phyloP scores from a whole-genome alignment of 2,113 vertebrate species.

The Parus major region DNA sequence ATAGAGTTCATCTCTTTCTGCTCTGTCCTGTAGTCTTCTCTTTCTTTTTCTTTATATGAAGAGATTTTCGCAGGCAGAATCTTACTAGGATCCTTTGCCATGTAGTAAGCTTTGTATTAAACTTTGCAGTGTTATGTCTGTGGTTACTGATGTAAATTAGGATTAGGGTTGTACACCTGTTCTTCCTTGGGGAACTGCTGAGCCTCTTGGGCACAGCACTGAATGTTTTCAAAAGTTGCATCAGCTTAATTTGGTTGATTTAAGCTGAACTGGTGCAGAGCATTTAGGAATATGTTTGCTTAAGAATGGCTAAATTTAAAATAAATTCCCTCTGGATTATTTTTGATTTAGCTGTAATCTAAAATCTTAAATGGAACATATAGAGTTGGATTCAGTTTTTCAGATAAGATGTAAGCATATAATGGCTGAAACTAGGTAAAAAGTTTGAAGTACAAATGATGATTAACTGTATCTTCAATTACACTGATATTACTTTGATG shows the following conservation, averaged over 20 bases:
- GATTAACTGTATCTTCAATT: neutral
- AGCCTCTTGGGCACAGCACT: neutral
- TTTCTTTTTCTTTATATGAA: neutral
- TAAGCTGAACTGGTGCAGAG: neutral
- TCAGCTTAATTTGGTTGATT: neutral
- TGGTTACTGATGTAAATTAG: neutral
- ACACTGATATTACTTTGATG: neutral
- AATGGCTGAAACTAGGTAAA: neutral
- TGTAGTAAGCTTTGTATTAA: neutral
- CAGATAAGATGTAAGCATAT: accelerated
- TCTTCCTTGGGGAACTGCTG: neutral
- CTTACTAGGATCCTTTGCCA: neutral
- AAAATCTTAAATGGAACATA: neutral
- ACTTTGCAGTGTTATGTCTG: neutral
- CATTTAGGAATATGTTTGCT: accelerated
- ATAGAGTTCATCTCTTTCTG: neutral
- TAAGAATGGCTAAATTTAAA: neutral
- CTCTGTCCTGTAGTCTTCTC: neutral
- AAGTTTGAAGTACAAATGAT: neutral
- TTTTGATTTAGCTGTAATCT: neutral
- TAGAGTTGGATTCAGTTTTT: neutral
- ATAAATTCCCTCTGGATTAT: neutral
- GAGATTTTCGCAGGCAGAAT: neutral
- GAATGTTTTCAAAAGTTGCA: neutral
- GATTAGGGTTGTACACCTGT: neutral